Conservation (phyloP, 2,797 vertebrate species). For the Diplodus puntazzo region DNA sequence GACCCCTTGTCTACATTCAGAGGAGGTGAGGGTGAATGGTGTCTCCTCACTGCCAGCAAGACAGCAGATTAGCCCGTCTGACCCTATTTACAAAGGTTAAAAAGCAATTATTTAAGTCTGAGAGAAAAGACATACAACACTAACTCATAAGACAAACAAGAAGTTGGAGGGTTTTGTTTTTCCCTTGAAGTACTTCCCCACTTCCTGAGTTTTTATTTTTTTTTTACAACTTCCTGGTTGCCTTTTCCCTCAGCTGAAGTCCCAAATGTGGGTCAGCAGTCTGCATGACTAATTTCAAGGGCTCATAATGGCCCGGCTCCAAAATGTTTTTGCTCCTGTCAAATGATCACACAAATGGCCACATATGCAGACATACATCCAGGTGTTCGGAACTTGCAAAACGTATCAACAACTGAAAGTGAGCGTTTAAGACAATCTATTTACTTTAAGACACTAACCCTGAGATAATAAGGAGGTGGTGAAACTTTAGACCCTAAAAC, state of each 20-base stretch:
- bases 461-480: neutral
- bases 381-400: neutral
- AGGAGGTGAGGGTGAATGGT: slow-evolving; percentile 21
- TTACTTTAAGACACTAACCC: neutral
- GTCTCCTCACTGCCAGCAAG: slow-evolving; percentile 31
- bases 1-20: neutral
- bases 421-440: neutral
- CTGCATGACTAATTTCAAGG: slow-evolving; percentile 74
- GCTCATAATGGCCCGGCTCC: slow-evolving; percentile 45
- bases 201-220: slow-evolving; percentile 56
- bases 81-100: slow-evolving; percentile 39
- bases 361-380: slow-evolving; percentile 4
- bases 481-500: slow-evolving; percentile 33
- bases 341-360: slow-evolving; percentile 43
- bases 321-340: slow-evolving; percentile 57
- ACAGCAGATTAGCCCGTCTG: slow-evolving; percentile 59
- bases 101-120: slow-evolving; percentile 43
- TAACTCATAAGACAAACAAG: slow-evolving; percentile 45
- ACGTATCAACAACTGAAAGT: neutral
- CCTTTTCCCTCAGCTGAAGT: slow-evolving; percentile 56
- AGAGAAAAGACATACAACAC: neutral
- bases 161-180: slow-evolving; percentile 41
- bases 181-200: slow-evolving; percentile 61
- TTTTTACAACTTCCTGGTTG: slow-evolving; percentile 71
- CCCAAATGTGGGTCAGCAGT: slow-evolving; percentile 78